Evolutionary conservation across 2,113 vertebrate species (phyloP), one percentile per base, ranked within the genome.

Genomic region (Aphyosemion australe): DNA sequence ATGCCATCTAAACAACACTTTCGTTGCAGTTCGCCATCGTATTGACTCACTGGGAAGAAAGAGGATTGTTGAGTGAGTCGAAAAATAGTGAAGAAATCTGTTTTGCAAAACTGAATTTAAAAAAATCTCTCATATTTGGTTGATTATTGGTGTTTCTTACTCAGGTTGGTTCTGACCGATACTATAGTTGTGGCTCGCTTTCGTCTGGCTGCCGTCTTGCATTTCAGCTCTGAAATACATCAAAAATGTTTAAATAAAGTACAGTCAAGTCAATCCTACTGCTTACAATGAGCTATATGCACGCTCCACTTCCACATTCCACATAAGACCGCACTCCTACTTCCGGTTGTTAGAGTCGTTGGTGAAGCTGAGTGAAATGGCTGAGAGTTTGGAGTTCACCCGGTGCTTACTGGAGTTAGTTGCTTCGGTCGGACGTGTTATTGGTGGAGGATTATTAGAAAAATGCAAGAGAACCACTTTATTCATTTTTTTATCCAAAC

Each of bases 1-100:
- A 97, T 92, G 6, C 95, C 95, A 0, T 95, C 93, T 78, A 87
- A 59, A 0, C 95, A 98, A 71, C 96, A 98, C 1, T 84, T 67
- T 14, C 46, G 61, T 41, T 78, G 48, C 1, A 54, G 8, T 5
- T 49, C n/a, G 11, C n/a, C 1, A 5, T 31, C 1, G 83, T 93
- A 96, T 14, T 91, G 8, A 0, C 84, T 79, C 1, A 10, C 94
- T 96, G 80, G 6, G 56, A 62, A 69, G 39, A 47, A n/a, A 63
- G 1, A 42, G 3, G 1, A 2, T 41, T 43, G 12, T 12, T 0
- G 12, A 48, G 50, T 10, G 31, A 26, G 7, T 21, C 1, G 21
- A 13, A 11, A 9, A 55, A 6, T 0, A 16, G n/a, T 2, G 1
- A 5, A 14, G 5, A 14, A 6, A 45, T 6, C 12, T 45, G 14